Percentiles rank a stretch among this genome's conserved stretches.
Conservation (phyloP, 2,797 vertebrate species). For the Danio tinwini region DNA sequence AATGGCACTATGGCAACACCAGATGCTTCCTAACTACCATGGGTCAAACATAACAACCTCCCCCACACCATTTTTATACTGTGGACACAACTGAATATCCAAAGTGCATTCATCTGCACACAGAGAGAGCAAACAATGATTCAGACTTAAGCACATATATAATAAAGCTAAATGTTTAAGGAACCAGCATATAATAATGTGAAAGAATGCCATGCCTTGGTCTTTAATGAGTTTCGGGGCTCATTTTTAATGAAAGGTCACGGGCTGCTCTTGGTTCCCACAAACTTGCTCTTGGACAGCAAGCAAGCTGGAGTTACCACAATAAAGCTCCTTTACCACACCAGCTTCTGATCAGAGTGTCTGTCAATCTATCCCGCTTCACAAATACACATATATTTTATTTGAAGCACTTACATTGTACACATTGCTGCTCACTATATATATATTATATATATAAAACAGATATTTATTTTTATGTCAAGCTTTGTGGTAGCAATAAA, state of each 20-base stretch:
- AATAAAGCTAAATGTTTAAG: constrained; percentile 27
- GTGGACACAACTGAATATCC: background rate
- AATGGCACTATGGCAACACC: constrained; percentile 23
- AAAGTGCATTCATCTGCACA: background rate
- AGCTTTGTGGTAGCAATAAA: no score
- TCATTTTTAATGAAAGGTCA: constrained; percentile 44
- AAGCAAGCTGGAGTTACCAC: background rate
- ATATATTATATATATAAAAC: no score
- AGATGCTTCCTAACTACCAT: constrained; percentile 18
- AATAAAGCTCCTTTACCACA: constrained; percentile 32
- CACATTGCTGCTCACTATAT: background rate
- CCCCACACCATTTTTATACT: background rate
- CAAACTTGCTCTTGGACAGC: background rate
- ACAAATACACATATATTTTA: constrained; percentile 1
- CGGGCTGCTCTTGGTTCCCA: background rate
- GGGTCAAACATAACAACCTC: background rate
- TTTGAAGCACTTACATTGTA: constrained; percentile 6
- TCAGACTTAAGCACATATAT: constrained; percentile 12
- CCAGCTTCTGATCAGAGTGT: constrained; percentile 7
- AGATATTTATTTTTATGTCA: no score
- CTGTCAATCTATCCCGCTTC: background rate
- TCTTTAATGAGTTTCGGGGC: constrained; percentile 48
- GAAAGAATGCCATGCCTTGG: background rate
- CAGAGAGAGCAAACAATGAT: constrained; percentile 44
- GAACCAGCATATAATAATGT: constrained; percentile 38